These are phyloP conservation scores for Rosalia funebris DNA, from an alignment of 2,888 invertebrate species.

Conservation along the genomic window DNA sequence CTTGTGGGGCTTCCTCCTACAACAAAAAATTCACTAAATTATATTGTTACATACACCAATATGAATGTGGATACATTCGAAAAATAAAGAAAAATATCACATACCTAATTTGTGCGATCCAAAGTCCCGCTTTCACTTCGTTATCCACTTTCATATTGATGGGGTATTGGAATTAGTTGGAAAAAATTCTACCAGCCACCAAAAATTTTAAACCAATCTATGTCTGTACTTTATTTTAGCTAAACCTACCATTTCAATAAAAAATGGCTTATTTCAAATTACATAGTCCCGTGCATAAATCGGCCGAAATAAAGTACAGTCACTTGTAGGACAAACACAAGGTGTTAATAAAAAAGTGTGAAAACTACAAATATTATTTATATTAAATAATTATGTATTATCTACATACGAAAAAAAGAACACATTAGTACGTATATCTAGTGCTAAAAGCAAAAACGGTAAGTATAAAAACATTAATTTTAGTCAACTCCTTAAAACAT, in stretches of 20 bases:
- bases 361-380: slow-evolving; percentile 27
- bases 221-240: slow-evolving; percentile 14
- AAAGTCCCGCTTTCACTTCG: slow-evolving; percentile 29
- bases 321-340: slow-evolving; percentile 14
- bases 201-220: slow-evolving; percentile 22
- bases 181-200: slow-evolving; percentile 24
- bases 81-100: slow-evolving; percentile 36
- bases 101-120: slow-evolving; percentile 36
- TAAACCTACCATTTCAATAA: background rate
- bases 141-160: slow-evolving; percentile 53
- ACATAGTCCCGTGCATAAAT: background rate
- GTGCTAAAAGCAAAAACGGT: slow-evolving; percentile 18
- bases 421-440: slow-evolving; percentile 16
- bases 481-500: background rate
- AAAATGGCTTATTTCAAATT: too few species aligned
- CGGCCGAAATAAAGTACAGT: slow-evolving; percentile 23
- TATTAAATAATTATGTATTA: background rate
- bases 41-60: slow-evolving; percentile 47
- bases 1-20: slow-evolving; percentile 99
- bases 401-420: slow-evolving; percentile 30
- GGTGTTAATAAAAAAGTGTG: slow-evolving; percentile 34
- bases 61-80: slow-evolving; percentile 56
- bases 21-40: slow-evolving; percentile 68
- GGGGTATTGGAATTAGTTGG: slow-evolving; percentile 21
- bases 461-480: slow-evolving; percentile 19